Evolutionary conservation across 2,113 vertebrate genomes (phyloP).

Genomic region (Setophaga coronata): DNA sequence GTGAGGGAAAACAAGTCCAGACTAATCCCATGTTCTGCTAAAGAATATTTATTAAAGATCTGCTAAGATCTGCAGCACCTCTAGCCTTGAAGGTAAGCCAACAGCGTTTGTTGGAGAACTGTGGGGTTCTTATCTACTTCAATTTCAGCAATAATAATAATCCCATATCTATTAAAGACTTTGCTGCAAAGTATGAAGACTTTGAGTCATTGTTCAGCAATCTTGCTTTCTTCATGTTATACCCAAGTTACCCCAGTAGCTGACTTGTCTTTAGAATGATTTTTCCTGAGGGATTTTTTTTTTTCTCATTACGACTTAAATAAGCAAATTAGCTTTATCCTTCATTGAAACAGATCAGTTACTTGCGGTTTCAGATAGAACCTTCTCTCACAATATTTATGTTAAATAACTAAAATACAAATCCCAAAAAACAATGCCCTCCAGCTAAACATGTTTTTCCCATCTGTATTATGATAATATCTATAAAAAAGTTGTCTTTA

Average conservation of each 20-base stretch:
- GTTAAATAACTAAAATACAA: background rate
- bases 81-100: background rate
- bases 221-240: background rate
- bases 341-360: background rate
- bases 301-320: background rate
- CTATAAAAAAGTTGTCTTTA: slow-evolving; percentile 6
- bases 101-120: background rate
- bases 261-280: background rate
- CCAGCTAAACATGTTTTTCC: background rate
- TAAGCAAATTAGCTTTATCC: background rate
- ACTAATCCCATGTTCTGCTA: background rate
- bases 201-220: background rate
- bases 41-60: background rate
- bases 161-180: background rate
- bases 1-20: background rate
- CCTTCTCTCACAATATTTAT: background rate
- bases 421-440: background rate
- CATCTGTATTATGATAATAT: background rate
- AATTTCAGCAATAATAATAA: background rate
- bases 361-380: background rate
- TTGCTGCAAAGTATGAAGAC: background rate
- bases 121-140: background rate
- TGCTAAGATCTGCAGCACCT: background rate
- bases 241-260: background rate
- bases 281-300: background rate